These are phyloP conservation scores for Malaclemys terrapin DNA, from an alignment of 2,113 vertebrate genomes.

Conservation along the genomic window DNA sequence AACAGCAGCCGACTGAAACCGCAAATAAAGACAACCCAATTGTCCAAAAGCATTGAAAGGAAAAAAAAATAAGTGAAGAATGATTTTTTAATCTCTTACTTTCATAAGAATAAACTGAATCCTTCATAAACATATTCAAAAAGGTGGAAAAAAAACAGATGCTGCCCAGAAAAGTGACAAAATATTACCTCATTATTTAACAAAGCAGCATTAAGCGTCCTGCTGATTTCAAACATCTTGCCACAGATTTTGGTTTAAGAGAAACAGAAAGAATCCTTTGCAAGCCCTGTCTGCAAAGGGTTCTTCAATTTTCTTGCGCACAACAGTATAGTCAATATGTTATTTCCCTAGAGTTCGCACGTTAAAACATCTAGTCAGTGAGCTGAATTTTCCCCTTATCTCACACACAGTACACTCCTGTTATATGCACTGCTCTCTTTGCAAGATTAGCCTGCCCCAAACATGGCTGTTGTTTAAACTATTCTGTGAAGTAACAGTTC, in stretches of 20 bases:
- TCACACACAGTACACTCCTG: slow-evolving; percentile 93
- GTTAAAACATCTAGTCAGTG: slow-evolving; percentile 95
- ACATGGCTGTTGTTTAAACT: slow-evolving; percentile 99
- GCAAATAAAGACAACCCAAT: slow-evolving; percentile 84
- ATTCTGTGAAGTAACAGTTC: slow-evolving; percentile 98
- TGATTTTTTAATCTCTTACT: slow-evolving; percentile 53
- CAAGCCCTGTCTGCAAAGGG: slow-evolving; percentile 86
- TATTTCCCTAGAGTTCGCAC: slow-evolving; percentile 98
- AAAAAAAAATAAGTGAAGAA: slow-evolving; percentile 71
- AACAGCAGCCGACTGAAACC: slow-evolving; percentile 85
- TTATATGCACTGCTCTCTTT: slow-evolving; percentile 97
- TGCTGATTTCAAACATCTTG: slow-evolving; percentile 99
- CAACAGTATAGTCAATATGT: slow-evolving; percentile 95
- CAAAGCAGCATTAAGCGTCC: slow-evolving; percentile 99
- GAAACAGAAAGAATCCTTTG: slow-evolving; percentile 87
- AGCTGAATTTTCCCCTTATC: slow-evolving; percentile 95
- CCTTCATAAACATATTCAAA: slow-evolving; percentile 72
- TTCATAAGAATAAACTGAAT: slow-evolving; percentile 68
- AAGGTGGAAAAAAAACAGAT: slow-evolving; percentile 70
- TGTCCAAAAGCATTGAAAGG: slow-evolving; percentile 82
- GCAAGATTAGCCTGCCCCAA: slow-evolving; percentile 99
- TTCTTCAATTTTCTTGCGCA: slow-evolving; percentile 86
- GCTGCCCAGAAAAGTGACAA: slow-evolving; percentile 87
- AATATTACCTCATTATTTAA: slow-evolving; percentile 99
- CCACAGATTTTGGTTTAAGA: slow-evolving; percentile 87